phyloP scores from a whole-genome alignment of 2,888 invertebrate genomes.

The Anoplius nigerrimus region DNA sequence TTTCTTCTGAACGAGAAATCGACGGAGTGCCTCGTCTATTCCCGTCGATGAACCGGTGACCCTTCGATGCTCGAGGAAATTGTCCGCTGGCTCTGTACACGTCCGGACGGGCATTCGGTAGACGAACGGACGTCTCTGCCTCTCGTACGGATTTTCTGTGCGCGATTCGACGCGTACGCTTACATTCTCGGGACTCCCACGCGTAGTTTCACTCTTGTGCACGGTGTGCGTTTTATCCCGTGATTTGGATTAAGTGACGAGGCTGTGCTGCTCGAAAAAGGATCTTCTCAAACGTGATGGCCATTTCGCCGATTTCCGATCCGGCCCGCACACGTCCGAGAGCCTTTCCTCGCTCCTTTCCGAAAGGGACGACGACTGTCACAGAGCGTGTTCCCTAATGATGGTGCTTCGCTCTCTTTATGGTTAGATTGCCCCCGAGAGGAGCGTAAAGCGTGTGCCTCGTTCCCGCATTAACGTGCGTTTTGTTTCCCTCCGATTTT shows the following conservation, averaged over 20 bases:
- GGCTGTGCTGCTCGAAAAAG: not conserved
- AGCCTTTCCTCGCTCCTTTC: too few relatives aligned
- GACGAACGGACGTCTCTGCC: not conserved
- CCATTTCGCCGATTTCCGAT: too few relatives aligned
- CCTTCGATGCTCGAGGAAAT: not conserved
- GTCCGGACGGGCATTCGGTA: not conserved
- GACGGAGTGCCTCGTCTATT: not conserved
- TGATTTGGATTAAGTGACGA: not conserved
- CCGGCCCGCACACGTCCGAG: too few relatives aligned
- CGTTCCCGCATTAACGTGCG: too few relatives aligned
- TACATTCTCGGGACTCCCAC: not conserved
- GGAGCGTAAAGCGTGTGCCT: too few relatives aligned
- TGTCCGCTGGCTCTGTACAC: not conserved
- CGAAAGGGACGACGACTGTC: too few relatives aligned
- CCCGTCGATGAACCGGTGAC: not conserved
- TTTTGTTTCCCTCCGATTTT: too few relatives aligned
- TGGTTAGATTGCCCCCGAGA: too few relatives aligned
- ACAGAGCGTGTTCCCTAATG: too few relatives aligned
- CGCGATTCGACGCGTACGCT: not conserved
- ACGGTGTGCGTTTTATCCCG: not conserved
- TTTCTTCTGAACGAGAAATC: not conserved
- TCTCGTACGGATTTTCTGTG: not conserved
- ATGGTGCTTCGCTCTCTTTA: too few relatives aligned
- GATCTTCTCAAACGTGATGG: not conserved
- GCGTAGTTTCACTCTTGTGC: conserved; percentile 29